Percentiles rank a stretch among this genome's conserved stretches.
Evolutionary conservation across 2,113 vertebrate species (phyloP).

Genomic region (Procavia capensis): DNA sequence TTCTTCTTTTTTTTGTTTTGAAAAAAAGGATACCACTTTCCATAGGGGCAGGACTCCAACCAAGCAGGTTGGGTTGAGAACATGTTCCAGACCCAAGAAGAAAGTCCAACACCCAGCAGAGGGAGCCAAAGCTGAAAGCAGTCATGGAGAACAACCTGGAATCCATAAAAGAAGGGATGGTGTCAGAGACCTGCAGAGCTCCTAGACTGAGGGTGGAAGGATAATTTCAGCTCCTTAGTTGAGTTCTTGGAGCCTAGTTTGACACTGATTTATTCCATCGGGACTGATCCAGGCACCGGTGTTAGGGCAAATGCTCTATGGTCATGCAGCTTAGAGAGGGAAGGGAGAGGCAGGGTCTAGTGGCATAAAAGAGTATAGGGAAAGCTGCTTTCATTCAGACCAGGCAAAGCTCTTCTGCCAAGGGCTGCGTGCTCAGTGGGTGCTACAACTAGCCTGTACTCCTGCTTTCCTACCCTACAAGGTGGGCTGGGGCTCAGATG

Average conservation of each 20-base stretch:
- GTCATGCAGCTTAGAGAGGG: neutral
- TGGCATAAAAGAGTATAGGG: neutral
- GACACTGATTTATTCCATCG: neutral
- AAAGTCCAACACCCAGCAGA: accelerated
- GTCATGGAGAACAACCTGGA: neutral
- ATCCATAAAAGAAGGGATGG: neutral
- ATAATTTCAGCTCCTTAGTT: accelerated
- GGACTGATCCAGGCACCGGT: neutral
- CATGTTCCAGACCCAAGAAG: neutral
- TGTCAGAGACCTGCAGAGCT: accelerated
- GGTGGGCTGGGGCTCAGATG: neutral
- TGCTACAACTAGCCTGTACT: accelerated
- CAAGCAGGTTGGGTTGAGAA: neutral
- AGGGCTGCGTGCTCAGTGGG: neutral
- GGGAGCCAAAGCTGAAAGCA: neutral
- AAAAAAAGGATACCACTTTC: neutral
- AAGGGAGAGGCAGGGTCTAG: neutral
- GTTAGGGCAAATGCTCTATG: neutral
- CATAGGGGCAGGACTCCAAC: neutral
- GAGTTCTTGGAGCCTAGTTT: neutral
- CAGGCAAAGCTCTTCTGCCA: neutral
- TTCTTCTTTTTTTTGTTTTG: neutral
- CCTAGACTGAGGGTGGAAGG: neutral
- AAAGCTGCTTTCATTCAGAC: neutral
- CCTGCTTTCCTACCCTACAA: neutral